Evolutionary conservation across 1,140 invertebrate genomes (phyloP).

Genomic region (Achroia grisella): DNA sequence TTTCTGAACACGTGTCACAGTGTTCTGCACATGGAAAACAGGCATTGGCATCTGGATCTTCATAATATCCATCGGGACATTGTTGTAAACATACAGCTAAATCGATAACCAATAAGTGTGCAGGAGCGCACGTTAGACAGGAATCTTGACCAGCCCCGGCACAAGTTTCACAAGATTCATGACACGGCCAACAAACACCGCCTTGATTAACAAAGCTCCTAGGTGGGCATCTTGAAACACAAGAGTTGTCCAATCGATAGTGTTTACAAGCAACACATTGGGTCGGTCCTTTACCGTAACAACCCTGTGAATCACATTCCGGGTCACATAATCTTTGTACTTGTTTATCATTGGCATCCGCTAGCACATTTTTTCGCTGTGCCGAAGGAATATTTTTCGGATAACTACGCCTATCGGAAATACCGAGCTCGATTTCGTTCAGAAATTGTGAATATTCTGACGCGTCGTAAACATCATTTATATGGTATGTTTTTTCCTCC

Average conservation of each 20-base stretch:
- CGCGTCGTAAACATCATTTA: slow-evolving; percentile 70
- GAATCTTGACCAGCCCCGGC: slow-evolving; percentile 87
- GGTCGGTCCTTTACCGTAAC: slow-evolving; percentile 85
- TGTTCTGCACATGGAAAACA: slow-evolving; percentile 84
- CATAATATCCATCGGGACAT: slow-evolving; percentile 89
- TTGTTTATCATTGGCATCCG: slow-evolving; percentile 74
- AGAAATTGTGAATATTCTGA: slow-evolving; percentile 71
- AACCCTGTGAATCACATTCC: slow-evolving; percentile 85
- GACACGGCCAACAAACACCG: slow-evolving; percentile 85
- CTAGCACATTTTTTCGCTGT: slow-evolving; percentile 66
- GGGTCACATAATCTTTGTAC: slow-evolving; percentile 80
- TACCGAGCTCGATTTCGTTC: slow-evolving; percentile 76
- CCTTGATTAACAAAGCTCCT: slow-evolving; percentile 85
- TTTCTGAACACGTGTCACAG: slow-evolving; percentile 85
- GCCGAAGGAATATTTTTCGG: slow-evolving; percentile 75
- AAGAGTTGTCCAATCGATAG: slow-evolving; percentile 85
- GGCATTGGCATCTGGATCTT: slow-evolving; percentile 80
- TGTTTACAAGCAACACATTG: slow-evolving; percentile 86
- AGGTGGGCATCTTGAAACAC: slow-evolving; percentile 85
- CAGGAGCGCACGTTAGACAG: slow-evolving; percentile 85
- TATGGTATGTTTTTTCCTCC: slow-evolving; percentile 60
- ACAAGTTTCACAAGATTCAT: slow-evolving; percentile 88
- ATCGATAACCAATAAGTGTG: slow-evolving; percentile 83
- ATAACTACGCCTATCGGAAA: slow-evolving; percentile 77
- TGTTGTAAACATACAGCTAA: slow-evolving; percentile 86